Evolutionary conservation across 2,113 vertebrate species (phyloP).

Genomic region (Pollachius pollachius): DNA sequence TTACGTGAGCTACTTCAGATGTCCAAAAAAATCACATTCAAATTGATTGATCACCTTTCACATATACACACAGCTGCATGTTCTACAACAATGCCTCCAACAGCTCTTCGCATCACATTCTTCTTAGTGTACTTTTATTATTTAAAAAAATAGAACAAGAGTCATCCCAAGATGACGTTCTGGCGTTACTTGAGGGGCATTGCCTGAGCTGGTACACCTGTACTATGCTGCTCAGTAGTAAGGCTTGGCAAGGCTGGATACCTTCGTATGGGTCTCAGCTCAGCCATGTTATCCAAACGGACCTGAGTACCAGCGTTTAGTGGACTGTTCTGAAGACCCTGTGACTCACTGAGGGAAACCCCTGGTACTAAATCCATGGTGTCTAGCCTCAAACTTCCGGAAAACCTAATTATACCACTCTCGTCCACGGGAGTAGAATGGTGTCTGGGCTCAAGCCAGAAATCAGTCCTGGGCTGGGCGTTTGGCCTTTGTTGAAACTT

Average conservation of each 20-base stretch:
- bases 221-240: slow-evolving; percentile 32
- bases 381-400: slow-evolving; percentile 46
- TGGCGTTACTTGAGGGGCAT: too few species aligned
- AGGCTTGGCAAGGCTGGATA: slow-evolving; percentile 20
- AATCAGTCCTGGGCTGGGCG: neutral
- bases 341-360: slow-evolving; percentile 52
- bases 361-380: slow-evolving; percentile 59
- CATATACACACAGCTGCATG: too few species aligned
- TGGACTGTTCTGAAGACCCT: neutral
- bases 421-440: neutral
- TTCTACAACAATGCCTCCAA: too few species aligned
- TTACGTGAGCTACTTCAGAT: too few species aligned
- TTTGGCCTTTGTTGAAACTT: slow-evolving; percentile 4
- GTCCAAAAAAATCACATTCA: too few species aligned
- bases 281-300: neutral
- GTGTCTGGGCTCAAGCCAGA: too few species aligned
- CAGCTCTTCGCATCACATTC: too few species aligned
- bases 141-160: too few species aligned
- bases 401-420: slow-evolving; percentile 4
- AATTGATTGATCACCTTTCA: too few species aligned
- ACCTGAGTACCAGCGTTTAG: neutral
- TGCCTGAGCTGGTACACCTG: too few species aligned
- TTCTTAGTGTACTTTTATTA: too few species aligned
- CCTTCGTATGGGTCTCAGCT: slow-evolving; percentile 29
- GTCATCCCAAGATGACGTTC: too few species aligned